These are phyloP conservation scores for Lacerta bilineata DNA, from an alignment of 2,797 vertebrate genomes.

Conservation along the genomic window DNA sequence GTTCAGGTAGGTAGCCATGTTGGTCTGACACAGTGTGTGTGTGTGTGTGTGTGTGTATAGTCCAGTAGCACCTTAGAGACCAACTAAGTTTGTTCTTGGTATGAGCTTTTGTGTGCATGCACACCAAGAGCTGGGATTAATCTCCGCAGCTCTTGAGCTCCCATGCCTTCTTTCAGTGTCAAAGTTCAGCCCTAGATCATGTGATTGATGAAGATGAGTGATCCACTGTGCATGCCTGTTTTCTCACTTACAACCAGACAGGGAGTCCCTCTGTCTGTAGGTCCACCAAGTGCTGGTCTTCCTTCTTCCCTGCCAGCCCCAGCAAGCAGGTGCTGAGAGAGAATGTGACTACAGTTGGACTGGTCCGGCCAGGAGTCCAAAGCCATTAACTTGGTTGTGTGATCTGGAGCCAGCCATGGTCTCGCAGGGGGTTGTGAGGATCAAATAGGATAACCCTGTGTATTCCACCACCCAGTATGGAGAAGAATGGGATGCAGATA, in stretches of 20 bases:
- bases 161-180: not conserved
- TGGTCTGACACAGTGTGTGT: no score
- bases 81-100: no score
- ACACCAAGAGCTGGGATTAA: not conserved
- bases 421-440: not conserved
- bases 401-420: not conserved
- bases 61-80: no score
- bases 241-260: no score
- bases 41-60: no score
- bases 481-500: not conserved
- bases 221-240: no score
- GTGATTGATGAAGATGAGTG: no score
- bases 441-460: not conserved
- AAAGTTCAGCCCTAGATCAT: not conserved
- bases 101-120: no score
- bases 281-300: no score
- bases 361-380: not conserved
- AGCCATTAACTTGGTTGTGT: not conserved
- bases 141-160: not conserved
- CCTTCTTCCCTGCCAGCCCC: not conserved
- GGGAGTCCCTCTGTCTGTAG: no score
- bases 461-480: not conserved
- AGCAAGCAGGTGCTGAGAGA: no score
- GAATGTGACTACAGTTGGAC: not conserved
- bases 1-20: no score